Evolutionary conservation across 2,797 vertebrate species (phyloP).

Genomic region (Dicrostonyx torquatus): DNA sequence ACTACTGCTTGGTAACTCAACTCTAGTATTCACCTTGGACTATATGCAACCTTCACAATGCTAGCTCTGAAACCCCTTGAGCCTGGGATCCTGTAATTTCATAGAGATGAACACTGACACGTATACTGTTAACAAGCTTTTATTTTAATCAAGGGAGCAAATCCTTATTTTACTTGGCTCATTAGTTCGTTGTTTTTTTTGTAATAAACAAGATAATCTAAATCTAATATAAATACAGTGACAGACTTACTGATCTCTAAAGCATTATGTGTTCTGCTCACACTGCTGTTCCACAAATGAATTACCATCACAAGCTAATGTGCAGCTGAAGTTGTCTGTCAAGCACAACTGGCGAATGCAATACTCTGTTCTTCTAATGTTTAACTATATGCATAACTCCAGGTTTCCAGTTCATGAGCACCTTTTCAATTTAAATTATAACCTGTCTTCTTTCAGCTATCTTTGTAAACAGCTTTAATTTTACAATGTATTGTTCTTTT

Average conservation of each 20-base stretch:
- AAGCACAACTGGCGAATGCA: neutral
- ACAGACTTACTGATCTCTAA: neutral
- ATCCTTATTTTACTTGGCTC: neutral
- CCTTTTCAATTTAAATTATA: neutral
- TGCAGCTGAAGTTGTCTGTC: neutral
- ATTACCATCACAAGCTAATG: neutral
- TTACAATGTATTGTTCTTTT: neutral
- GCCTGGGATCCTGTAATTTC: neutral
- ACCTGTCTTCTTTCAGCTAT: neutral
- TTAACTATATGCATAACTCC: neutral
- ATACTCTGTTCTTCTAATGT: neutral
- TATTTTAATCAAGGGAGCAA: constrained; percentile 25
- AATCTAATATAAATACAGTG: neutral
- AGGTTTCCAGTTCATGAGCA: neutral
- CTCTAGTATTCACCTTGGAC: neutral
- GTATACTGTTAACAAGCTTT: neutral
- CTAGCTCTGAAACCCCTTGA: neutral
- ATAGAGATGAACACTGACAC: neutral
- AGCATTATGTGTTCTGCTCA: neutral
- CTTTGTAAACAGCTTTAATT: neutral
- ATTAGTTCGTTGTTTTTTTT: constrained; percentile 22
- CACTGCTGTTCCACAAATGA: neutral
- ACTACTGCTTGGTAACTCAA: neutral
- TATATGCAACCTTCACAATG: neutral
- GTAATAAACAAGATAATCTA: constrained; percentile 14